A percentile compares a stretch with the other conserved stretches of the same genome.
Evolutionary conservation across 1,140 invertebrate genomes (phyloP).

Genomic region (Episyrphus balteatus): DNA sequence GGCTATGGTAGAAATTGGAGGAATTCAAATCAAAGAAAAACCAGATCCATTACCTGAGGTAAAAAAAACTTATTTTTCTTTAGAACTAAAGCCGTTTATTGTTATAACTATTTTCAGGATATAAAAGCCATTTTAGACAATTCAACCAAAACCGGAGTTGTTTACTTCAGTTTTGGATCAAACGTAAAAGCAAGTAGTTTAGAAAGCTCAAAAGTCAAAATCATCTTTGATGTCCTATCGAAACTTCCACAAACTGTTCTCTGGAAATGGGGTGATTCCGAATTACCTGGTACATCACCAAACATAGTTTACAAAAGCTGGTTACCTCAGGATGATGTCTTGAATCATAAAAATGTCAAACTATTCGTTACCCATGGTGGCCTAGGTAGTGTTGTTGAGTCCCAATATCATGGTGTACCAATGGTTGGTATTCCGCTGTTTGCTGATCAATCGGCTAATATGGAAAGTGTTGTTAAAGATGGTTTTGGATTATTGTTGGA

Average conservation of each 20-base stretch:
- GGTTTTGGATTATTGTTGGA: not conserved
- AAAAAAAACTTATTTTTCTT: constrained; percentile 6
- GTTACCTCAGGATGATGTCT: constrained; percentile 43
- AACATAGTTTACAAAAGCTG: constrained; percentile 44
- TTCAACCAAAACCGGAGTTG: constrained; percentile 37
- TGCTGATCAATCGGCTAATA: constrained; percentile 12
- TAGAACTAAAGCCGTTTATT: not conserved
- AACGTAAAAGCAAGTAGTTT: constrained; percentile 32
- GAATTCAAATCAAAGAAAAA: constrained; percentile 18
- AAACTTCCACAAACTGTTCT: constrained; percentile 36
- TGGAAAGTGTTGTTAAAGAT: not conserved
- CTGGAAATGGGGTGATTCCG: constrained; percentile 37
- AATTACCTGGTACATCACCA: constrained; percentile 28
- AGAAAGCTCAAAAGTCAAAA: constrained; percentile 21
- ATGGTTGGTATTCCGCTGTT: constrained; percentile 35
- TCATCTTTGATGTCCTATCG: constrained; percentile 38
- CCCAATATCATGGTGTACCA: constrained; percentile 36
- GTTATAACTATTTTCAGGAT: constrained; percentile 25
- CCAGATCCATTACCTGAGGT: constrained; percentile 19
- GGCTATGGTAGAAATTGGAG: constrained; percentile 22
- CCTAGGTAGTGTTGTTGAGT: constrained; percentile 35
- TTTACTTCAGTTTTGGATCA: constrained; percentile 46
- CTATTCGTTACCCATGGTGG: constrained; percentile 42
- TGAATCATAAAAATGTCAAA: constrained; percentile 34
- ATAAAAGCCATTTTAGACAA: constrained; percentile 38